Evolutionary conservation across 2,888 invertebrate species (phyloP), one percentile per base, ranked within the genome.

Genomic region (Aleiodes testaceus): DNA sequence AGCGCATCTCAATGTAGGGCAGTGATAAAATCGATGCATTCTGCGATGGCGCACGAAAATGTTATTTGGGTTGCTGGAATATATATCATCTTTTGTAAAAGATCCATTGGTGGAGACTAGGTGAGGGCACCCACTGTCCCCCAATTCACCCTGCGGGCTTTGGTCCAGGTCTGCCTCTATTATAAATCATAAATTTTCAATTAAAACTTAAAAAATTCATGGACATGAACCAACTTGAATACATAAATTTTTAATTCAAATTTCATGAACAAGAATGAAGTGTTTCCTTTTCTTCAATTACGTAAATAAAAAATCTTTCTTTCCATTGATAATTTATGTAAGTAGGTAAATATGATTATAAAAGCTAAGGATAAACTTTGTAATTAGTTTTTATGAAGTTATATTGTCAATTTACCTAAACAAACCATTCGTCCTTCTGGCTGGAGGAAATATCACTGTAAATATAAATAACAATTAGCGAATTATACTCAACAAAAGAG

Each of bases 371-470:
- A n/a, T 26, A 3, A 4, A 26, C 26, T 26, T 26, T 26, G 26
- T 5, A 26, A 26, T 26, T 5, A 26, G 26, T 26, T 26, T 26
- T 26, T 26, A 2, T 26, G 1, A 2, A 26, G 5, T 26, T 26
- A 26, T 26, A 49, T 52, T 67, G 50, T 66, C 47, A 64, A 72
- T 90, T 89, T 79, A 91, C 90, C 90, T 90, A 91, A 89, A 95
- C 95, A 91, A 95, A 95, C 95, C 95, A 96, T 91, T 96, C 95
- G 91, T 95, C 95, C 89, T 95, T 95, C 90, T 95, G 91, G 87
- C 88, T 90, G 87, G 89, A 88, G 82, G 89, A 89, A 85, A 89
- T 88, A 84, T 89, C 89, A 84, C 89, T 89, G 82, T 45, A 86
- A 85, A 45, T 79, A 65, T 77, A 73, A 70, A 68, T 69, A 66